Evolutionary conservation across 2,888 invertebrate genomes (phyloP).

Genomic region (Harpagoxenus sublaevis): DNA sequence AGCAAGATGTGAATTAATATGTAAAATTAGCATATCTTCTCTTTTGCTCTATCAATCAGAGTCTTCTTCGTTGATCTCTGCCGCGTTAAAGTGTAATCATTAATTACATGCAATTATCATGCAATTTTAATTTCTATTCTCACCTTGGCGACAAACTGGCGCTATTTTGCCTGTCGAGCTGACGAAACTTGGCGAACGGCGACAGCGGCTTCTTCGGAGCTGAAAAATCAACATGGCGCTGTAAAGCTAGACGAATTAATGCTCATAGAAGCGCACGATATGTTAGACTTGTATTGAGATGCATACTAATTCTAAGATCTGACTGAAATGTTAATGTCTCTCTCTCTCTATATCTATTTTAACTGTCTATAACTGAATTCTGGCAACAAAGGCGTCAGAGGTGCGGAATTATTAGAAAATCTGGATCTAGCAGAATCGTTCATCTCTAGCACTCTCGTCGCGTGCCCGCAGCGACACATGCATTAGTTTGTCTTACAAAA

Average conservation of each 20-base stretch:
- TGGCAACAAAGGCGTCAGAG: constrained; percentile 51
- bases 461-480: constrained; percentile 60
- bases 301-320: constrained; percentile 37
- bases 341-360: constrained; percentile 56
- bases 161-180: constrained; percentile 95
- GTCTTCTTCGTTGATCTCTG: neutral
- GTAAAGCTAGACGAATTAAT: constrained; percentile 3
- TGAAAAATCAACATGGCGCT: constrained; percentile 77
- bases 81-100: neutral
- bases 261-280: constrained; percentile 1
- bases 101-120: neutral
- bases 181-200: constrained; percentile 96
- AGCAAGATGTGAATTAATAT: neutral
- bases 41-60: neutral
- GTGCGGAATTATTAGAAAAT: constrained; percentile 65
- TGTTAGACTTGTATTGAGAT: constrained; percentile 45
- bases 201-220: constrained; percentile 90
- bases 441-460: constrained; percentile 69
- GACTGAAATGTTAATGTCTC: constrained; percentile 63
- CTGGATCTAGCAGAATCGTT: constrained; percentile 62
- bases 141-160: constrained; percentile 92
- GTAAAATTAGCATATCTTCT: neutral
- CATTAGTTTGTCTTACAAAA: constrained; percentile 56
- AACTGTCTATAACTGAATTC: constrained; percentile 48
- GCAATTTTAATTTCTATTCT: constrained; percentile 74